These are phyloP conservation scores for Apis dorsata DNA, from an alignment of 1,140 invertebrate genomes.

Conservation along the genomic window DNA sequence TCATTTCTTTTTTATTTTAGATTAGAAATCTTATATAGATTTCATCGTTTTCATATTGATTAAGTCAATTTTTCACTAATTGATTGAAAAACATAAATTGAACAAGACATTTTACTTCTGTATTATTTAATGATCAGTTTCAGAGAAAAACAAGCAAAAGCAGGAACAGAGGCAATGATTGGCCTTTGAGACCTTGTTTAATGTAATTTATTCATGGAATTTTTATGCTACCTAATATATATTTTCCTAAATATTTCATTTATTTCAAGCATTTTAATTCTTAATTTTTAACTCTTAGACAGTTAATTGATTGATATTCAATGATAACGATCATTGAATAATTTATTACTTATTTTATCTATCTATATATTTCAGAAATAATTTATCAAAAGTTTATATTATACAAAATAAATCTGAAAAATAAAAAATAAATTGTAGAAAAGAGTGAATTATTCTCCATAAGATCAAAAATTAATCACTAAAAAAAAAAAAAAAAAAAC, in stretches of 20 bases:
- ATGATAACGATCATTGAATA: no score
- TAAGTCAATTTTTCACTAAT: not conserved
- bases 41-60: not conserved
- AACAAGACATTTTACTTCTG: conserved; percentile 24
- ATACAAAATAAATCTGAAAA: no score
- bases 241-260: not conserved
- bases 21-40: not conserved
- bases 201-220: not conserved
- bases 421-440: no score
- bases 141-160: conserved; percentile 18
- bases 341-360: no score
- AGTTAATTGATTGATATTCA: no score
- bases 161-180: not conserved
- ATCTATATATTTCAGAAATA: no score
- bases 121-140: not conserved
- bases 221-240: no score
- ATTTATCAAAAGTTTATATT: no score
- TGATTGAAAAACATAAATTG: not conserved
- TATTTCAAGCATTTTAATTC: not conserved
- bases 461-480: no score
- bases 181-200: not conserved
- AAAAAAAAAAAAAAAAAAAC: no score
- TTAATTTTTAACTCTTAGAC: no score
- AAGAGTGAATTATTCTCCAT: no score
- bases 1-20: not conserved